phyloP scores from a whole-genome alignment of 1,140 invertebrate species.

The Drosophila melanica region DNA sequence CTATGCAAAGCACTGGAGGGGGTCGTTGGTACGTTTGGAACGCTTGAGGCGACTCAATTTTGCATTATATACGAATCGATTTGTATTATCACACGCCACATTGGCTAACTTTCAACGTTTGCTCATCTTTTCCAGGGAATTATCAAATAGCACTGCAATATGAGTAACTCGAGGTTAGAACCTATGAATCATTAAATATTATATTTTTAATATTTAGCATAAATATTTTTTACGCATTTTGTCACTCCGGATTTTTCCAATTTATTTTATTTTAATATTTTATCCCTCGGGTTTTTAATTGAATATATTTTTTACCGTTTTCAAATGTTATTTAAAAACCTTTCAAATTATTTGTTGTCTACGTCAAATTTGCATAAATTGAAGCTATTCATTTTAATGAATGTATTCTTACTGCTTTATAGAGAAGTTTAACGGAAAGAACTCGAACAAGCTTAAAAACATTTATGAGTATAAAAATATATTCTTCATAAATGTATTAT shows the following conservation, averaged over 20 bases:
- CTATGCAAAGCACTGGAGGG: constrained; percentile 53
- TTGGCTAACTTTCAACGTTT: constrained; percentile 47
- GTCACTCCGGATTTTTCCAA: background rate
- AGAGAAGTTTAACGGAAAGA: background rate
- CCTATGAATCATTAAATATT: constrained; percentile 17
- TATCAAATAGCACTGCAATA: constrained; percentile 39
- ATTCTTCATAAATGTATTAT: too few relatives aligned
- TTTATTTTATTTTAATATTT: too few relatives aligned
- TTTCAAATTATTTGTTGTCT: background rate
- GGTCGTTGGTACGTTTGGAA: constrained; percentile 9
- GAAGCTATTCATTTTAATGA: constrained; percentile 15
- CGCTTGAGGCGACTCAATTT: constrained; percentile 49
- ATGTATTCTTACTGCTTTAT: background rate
- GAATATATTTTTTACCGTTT: constrained; percentile 2
- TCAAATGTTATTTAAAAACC: constrained; percentile 24
- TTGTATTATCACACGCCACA: constrained; percentile 54
- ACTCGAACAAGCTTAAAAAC: background rate
- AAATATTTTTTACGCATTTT: constrained; percentile 7
- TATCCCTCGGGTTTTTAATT: constrained; percentile 2
- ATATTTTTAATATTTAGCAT: background rate
- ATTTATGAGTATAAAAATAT: too few relatives aligned
- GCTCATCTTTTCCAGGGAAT: constrained; percentile 46
- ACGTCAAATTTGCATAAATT: constrained; percentile 41
- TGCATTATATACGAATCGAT: constrained; percentile 54
- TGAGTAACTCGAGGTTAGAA: constrained; percentile 14